Conservation (phyloP, 2,888 invertebrate genomes). For the Cosmopolites sordidus region DNA sequence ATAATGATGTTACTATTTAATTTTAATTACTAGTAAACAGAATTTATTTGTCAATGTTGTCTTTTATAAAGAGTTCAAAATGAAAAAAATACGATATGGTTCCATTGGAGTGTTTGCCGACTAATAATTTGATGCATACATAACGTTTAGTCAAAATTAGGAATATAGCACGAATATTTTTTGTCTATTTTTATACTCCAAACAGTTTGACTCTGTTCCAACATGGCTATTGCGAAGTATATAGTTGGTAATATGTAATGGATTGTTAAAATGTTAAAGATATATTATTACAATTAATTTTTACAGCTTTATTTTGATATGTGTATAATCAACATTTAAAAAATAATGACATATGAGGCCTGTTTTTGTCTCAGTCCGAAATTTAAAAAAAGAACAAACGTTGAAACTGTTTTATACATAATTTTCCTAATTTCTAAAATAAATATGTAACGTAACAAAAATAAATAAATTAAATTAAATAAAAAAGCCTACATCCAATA, state of each 20-base stretch:
- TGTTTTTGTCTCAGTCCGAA: constrained; percentile 17
- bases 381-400: constrained; percentile 2
- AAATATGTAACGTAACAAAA: constrained; percentile 10
- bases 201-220: constrained; percentile 40
- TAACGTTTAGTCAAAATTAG: too few species aligned
- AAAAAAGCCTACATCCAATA: constrained; percentile 1
- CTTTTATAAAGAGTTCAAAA: too few species aligned
- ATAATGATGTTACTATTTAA: too few species aligned
- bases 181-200: too few species aligned
- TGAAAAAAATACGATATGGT: too few species aligned
- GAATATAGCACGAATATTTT: too few species aligned
- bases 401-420: constrained; percentile 23
- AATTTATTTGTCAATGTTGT: too few species aligned
- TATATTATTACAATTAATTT: constrained; percentile 41
- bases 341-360: constrained; percentile 5
- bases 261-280: constrained; percentile 44
- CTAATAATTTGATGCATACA: too few species aligned
- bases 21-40: too few species aligned
- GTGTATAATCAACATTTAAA: constrained; percentile 18
- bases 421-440: constrained; percentile 7
- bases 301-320: constrained; percentile 45
- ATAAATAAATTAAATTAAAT: not conserved
- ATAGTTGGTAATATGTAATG: constrained; percentile 42
- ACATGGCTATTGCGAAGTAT: constrained; percentile 49
- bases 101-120: too few species aligned